A percentile compares a stretch with the other conserved stretches of the same genome.
phyloP scores from a whole-genome alignment of 2,797 vertebrate species.

The Limnodromus scolopaceus region DNA sequence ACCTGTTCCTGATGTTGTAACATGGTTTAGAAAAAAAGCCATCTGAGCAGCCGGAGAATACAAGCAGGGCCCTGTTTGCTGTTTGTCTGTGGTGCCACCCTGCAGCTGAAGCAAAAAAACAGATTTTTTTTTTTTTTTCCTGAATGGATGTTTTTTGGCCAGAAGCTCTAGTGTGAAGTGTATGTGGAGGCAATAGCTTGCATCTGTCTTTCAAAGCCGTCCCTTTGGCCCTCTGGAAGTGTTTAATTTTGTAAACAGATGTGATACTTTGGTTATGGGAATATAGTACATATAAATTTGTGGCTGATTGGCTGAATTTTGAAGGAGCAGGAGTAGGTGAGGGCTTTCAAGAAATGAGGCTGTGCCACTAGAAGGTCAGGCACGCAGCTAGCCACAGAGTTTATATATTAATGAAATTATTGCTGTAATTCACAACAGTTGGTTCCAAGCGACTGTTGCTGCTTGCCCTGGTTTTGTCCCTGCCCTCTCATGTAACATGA shows the following conservation, averaged over 20 bases:
- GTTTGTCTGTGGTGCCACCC: background rate
- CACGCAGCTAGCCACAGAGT: accelerated
- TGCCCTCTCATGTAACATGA: accelerated
- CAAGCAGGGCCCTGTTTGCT: background rate
- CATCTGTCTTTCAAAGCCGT: background rate
- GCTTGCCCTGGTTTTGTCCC: background rate
- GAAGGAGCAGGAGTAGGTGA: background rate
- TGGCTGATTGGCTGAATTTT: background rate
- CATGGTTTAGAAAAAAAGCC: background rate
- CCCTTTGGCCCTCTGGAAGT: background rate
- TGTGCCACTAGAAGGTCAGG: background rate
- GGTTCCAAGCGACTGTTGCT: background rate
- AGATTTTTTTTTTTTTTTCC: background rate
- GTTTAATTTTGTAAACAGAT: background rate
- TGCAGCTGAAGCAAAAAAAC: background rate
- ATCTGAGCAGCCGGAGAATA: background rate
- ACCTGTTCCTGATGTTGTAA: background rate
- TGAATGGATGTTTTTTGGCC: background rate
- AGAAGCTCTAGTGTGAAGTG: background rate
- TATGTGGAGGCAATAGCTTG: accelerated
- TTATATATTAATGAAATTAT: background rate
- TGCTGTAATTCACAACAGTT: background rate
- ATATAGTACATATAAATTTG: no score
- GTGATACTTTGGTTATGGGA: background rate
- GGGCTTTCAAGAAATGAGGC: background rate